A percentile compares a stretch with the other conserved stretches of the same genome.
These are phyloP conservation scores for Pedetes capensis DNA, from an alignment of 2,113 vertebrate genomes.

Conservation along the genomic window DNA sequence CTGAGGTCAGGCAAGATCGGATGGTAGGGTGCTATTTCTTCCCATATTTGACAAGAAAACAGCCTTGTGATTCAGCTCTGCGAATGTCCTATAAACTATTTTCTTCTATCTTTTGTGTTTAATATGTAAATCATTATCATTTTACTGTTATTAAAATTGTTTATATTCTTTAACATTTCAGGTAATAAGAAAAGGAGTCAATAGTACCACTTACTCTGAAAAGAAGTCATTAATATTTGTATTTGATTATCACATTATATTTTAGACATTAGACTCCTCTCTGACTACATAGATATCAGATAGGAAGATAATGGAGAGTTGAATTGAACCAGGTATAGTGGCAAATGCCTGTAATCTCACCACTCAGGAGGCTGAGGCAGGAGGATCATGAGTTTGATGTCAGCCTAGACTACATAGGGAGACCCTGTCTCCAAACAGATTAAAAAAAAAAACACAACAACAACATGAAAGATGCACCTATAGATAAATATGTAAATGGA, in stretches of 20 bases:
- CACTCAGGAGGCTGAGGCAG: neutral
- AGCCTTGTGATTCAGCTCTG: neutral
- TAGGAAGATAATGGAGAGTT: neutral
- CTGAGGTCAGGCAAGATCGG: no score
- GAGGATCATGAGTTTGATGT: no score
- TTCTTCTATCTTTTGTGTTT: neutral
- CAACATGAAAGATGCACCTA: no score
- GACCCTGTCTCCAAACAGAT: fast-evolving
- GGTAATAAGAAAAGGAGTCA: neutral
- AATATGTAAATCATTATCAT: neutral
- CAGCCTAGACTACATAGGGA: fast-evolving
- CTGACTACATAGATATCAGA: neutral
- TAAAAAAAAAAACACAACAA: no score
- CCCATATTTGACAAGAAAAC: neutral
- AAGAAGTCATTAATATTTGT: neutral
- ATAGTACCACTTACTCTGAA: neutral
- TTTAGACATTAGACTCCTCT: neutral
- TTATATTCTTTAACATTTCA: neutral
- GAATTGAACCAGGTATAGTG: fast-evolving
- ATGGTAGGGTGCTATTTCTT: no score
- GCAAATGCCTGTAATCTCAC: neutral
- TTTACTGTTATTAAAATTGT: neutral
- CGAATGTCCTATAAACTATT: neutral
- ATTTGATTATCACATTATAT: neutral
- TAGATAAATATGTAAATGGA: neutral